Base-by-base conservation (phyloP, 2,888 invertebrate genomes). In the Gymnosoma rotundatum region DNA sequence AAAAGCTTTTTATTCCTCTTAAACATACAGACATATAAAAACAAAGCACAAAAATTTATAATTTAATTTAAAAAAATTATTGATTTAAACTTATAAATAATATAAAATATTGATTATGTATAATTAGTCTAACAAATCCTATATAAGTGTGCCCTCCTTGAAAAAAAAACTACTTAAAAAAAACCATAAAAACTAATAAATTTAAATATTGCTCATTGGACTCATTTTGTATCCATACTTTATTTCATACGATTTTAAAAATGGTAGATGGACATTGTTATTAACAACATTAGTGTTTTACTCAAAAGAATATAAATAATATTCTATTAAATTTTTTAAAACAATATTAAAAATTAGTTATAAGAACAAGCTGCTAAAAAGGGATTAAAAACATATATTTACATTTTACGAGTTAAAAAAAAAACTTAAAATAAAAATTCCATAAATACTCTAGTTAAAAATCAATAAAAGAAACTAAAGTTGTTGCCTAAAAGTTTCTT, bases 111-210 rank as follows among this genome's bases (percentile, higher is more conserved):
- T 12, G 2, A 42, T 42, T 42, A 42, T 60, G 32, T 38, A 20
- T 64, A 80, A 32, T 32, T 56, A 76, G 64, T 60, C 20, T 70
- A 75, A 72, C 60, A 79, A 80, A 80, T 67, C 72, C 50, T 74
- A 78, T 52, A 73, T 80, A 83, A 67, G 72, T 80, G 80, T 80
- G 83, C 80, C 83, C 83, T 83, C 83, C 83, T 80, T 45, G 36
- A 75, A 73, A 42, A 64, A 36, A 74, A 21, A 64, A 56, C 3
- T 4, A n/a, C n/a, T n/a, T n/a, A 48, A 48, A 5, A 48, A 16
- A 16, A 48, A n/a, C n/a, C 10, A 42, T 12, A 16, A 48, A 48
- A 48, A 12, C 6, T 1, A n/a, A n/a, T 48, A 48, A 42, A 42
- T 42, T 42, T 16, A 58, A 63, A 74, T 66, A 79, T 70, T 80